A percentile compares a stretch with the other conserved stretches of the same genome.
These are phyloP conservation scores for Boloria euphrosyne DNA, from an alignment of 2,888 invertebrate genomes.

Conservation along the genomic window DNA sequence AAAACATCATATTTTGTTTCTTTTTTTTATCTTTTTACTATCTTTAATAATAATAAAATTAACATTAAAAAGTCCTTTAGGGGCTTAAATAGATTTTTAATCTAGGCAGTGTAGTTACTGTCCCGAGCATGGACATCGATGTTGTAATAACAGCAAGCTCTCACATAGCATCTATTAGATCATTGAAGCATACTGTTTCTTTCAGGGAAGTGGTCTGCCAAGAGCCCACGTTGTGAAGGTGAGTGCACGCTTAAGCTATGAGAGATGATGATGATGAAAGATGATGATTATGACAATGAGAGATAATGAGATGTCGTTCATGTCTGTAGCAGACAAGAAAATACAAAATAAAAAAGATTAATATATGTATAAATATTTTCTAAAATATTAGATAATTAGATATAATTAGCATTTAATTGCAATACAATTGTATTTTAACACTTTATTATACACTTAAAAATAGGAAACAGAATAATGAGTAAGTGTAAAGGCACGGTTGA, in stretches of 20 bases:
- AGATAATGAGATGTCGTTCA: too few species aligned
- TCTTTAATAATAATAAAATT: not conserved
- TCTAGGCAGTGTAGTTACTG: slow-evolving; percentile 63
- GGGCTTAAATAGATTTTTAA: slow-evolving; percentile 45
- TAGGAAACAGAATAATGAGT: too few species aligned
- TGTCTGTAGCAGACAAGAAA: too few species aligned
- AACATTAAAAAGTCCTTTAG: not conserved
- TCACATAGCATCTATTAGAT: slow-evolving; percentile 34
- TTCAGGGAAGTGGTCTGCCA: slow-evolving; percentile 76
- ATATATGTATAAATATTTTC: too few species aligned
- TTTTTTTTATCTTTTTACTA: not conserved
- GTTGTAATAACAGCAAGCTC: slow-evolving; percentile 66
- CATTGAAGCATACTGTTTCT: slow-evolving; percentile 64
- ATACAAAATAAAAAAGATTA: too few species aligned
- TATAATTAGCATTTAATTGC: too few species aligned
- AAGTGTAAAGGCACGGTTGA: too few species aligned
- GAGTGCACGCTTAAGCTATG: slow-evolving; percentile 58
- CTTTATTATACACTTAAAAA: too few species aligned
- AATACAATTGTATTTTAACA: too few species aligned
- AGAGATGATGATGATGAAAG: not conserved
- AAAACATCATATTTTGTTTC: too few species aligned
- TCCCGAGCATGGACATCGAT: slow-evolving; percentile 76
- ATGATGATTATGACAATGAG: too few species aligned
- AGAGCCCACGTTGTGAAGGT: slow-evolving; percentile 75
- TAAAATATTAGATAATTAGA: too few species aligned